Conservation (phyloP, 2,113 vertebrate genomes). For the Miniopterus natalensis region DNA sequence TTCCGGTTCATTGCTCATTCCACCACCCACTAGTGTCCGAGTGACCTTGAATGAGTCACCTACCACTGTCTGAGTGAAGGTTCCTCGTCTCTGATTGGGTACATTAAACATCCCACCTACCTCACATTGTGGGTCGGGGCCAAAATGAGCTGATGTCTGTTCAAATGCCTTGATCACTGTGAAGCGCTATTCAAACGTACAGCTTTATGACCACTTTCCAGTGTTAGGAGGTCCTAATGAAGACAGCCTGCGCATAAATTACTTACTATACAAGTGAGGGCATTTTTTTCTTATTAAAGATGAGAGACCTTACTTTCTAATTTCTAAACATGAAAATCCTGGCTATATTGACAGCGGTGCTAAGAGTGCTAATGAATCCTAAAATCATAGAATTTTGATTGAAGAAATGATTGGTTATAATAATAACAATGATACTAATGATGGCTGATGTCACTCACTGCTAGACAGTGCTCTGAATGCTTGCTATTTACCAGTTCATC, state of each 20-base stretch:
- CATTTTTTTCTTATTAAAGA: conserved; percentile 20
- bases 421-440: not conserved
- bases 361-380: not conserved
- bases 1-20: not conserved
- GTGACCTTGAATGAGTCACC: not conserved
- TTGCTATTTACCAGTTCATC: not conserved
- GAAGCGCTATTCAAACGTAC: not conserved
- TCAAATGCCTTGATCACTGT: not conserved
- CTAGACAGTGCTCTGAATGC: not conserved
- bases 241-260: not conserved
- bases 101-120: not conserved
- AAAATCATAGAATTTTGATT: conserved; percentile 7
- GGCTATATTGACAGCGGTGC: not conserved
- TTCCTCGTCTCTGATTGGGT: not conserved
- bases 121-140: not conserved
- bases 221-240: not conserved
- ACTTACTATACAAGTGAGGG: not conserved
- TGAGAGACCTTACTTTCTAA: not conserved
- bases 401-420: not conserved
- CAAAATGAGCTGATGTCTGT: not conserved
- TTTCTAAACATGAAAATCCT: conserved; percentile 52
- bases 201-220: not conserved
- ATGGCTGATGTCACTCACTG: not conserved
- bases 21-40: not conserved
- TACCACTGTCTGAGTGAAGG: not conserved